These are phyloP conservation scores for Tiliqua scincoides DNA, from an alignment of 2,113 vertebrate species.

Conservation along the genomic window DNA sequence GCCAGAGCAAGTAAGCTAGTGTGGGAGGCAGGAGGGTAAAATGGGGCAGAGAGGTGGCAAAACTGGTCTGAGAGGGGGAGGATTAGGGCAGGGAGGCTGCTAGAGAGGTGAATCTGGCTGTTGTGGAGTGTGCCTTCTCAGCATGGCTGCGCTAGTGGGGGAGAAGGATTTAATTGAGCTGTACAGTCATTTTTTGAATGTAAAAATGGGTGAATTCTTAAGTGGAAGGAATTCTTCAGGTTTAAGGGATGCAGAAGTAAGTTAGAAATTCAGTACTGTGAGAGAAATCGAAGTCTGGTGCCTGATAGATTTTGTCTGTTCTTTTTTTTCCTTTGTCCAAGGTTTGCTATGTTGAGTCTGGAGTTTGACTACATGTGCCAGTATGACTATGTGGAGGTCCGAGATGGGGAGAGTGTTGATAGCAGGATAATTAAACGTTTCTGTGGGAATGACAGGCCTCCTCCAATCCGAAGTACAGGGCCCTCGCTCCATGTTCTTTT, in stretches of 20 bases:
- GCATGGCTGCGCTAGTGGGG: too few relatives aligned
- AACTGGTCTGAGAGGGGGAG: too few relatives aligned
- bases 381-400: constrained; percentile 94
- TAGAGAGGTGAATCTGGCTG: too few relatives aligned
- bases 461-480: constrained; percentile 85
- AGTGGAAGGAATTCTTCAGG: neutral
- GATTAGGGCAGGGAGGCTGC: too few relatives aligned
- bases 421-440: constrained; percentile 88
- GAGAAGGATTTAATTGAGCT: too few relatives aligned
- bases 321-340: constrained; percentile 53
- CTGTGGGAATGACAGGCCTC: constrained; percentile 91
- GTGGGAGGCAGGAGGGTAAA: too few relatives aligned
- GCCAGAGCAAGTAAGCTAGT: too few relatives aligned
- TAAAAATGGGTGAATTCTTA: neutral
- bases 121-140: too few relatives aligned
- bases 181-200: constrained; percentile 8
- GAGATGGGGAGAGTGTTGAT: constrained; percentile 89
- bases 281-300: neutral
- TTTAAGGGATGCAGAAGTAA: neutral
- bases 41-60: too few relatives aligned
- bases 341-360: constrained; percentile 96
- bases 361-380: constrained; percentile 94
- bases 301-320: constrained; percentile 21
- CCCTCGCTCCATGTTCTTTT: constrained; percentile 92
- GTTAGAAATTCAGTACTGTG: neutral